Conservation (phyloP, 2,113 vertebrate genomes). For the Ochotona curzoniae region DNA sequence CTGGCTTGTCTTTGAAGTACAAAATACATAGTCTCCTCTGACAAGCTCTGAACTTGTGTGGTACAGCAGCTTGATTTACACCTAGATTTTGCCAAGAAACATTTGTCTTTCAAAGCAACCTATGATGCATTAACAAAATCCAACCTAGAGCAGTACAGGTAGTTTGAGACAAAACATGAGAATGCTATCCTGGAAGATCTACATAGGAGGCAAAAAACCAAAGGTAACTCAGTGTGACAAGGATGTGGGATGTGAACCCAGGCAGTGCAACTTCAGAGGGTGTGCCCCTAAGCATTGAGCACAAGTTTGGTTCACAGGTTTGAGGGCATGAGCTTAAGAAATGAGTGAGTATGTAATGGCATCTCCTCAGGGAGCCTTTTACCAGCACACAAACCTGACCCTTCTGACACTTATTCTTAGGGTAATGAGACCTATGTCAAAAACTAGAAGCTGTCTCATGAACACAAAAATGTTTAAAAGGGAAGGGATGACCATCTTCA, state of each 20-base stretch:
- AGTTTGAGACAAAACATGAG: background rate
- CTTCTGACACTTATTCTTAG: constrained; percentile 7
- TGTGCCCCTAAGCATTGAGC: background rate
- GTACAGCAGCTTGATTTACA: background rate
- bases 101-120: constrained; percentile 41
- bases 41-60: background rate
- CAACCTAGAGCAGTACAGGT: constrained; percentile 19
- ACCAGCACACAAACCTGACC: background rate
- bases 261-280: background rate
- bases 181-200: background rate
- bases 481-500: background rate
- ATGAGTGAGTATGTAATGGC: background rate
- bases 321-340: background rate
- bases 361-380: background rate
- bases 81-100: constrained; percentile 53
- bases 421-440: background rate
- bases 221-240: background rate
- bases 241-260: background rate
- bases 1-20: background rate
- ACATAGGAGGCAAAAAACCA: background rate
- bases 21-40: background rate
- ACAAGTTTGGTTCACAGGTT: background rate
- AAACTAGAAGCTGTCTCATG: constrained; percentile 37
- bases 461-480: background rate
- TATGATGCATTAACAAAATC: background rate